Evolutionary conservation across 1,140 invertebrate genomes (phyloP).

Genomic region (Orchesella cincta): DNA sequence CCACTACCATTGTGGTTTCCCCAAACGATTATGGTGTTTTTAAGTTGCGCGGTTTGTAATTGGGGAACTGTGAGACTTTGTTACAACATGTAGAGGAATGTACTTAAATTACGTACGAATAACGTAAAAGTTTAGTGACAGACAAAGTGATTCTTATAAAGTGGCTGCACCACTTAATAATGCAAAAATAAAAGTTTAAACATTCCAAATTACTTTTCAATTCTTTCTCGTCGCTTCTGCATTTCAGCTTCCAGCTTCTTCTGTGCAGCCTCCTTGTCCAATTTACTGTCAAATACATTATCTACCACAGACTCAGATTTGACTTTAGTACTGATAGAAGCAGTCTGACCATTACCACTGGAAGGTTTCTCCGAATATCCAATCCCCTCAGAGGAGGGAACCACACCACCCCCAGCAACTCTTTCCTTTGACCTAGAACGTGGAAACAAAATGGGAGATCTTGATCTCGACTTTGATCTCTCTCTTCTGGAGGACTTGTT

Average conservation of each 20-base stretch:
- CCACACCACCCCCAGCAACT: background rate
- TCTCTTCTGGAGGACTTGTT: constrained; percentile 24
- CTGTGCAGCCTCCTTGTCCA: constrained; percentile 66
- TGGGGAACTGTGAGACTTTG: too few relatives aligned
- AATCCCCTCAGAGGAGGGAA: background rate
- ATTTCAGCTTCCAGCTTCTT: constrained; percentile 90
- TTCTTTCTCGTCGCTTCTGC: constrained; percentile 90
- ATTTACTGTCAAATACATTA: background rate
- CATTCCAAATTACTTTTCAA: constrained; percentile 69
- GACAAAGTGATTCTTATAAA: too few relatives aligned
- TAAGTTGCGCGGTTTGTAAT: too few relatives aligned
- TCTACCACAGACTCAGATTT: background rate
- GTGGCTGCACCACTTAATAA: too few relatives aligned
- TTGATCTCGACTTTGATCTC: constrained; percentile 27
- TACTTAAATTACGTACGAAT: too few relatives aligned
- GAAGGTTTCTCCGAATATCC: background rate
- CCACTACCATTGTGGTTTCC: too few relatives aligned
- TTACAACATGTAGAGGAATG: too few relatives aligned
- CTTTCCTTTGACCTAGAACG: constrained; percentile 15
- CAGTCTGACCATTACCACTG: background rate
- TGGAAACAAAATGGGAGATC: constrained; percentile 20
- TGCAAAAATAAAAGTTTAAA: constrained; percentile 30
- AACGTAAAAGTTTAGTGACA: too few relatives aligned
- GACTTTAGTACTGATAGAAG: background rate
- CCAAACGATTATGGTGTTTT: too few relatives aligned